Conservation (phyloP, 2,113 vertebrate species). For the Dendrocopos noguchii region DNA sequence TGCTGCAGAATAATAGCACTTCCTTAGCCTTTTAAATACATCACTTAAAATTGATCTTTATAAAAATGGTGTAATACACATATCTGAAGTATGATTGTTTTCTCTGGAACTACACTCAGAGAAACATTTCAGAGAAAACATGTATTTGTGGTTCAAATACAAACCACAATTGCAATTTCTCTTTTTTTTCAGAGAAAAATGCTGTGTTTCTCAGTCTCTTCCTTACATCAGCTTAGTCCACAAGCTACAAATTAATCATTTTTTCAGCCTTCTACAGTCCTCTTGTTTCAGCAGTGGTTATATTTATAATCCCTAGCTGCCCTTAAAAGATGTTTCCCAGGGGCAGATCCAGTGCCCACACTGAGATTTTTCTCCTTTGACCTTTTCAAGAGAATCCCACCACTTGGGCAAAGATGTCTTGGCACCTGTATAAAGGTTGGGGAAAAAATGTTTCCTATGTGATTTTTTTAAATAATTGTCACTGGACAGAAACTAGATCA, state of each 20-base stretch:
- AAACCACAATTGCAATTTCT: conserved; percentile 9
- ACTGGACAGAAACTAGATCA: not conserved
- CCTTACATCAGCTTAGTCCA: not conserved
- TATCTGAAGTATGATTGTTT: not conserved
- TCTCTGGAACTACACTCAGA: not conserved
- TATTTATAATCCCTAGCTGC: not conserved
- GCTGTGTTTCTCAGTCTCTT: not conserved
- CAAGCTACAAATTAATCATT: not conserved
- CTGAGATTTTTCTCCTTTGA: not conserved
- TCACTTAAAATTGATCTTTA: not conserved
- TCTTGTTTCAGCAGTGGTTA: conserved; percentile 7
- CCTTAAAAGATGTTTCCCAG: not conserved
- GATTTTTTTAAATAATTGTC: not conserved
- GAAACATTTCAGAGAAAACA: conserved; percentile 14
- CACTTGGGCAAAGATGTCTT: not conserved
- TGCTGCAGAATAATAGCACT: not conserved
- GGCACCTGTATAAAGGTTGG: not conserved
- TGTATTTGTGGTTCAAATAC: conserved; percentile 8
- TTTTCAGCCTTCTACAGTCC: not conserved
- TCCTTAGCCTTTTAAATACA: conserved; percentile 4
- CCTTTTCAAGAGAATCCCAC: conserved; percentile 10
- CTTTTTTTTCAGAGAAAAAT: conserved; percentile 18
- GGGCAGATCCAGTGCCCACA: not conserved
- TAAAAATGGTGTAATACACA: not conserved
- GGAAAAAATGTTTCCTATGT: not conserved